Conservation (phyloP, 2,113 vertebrate species). For the Paramormyrops kingsleyae region DNA sequence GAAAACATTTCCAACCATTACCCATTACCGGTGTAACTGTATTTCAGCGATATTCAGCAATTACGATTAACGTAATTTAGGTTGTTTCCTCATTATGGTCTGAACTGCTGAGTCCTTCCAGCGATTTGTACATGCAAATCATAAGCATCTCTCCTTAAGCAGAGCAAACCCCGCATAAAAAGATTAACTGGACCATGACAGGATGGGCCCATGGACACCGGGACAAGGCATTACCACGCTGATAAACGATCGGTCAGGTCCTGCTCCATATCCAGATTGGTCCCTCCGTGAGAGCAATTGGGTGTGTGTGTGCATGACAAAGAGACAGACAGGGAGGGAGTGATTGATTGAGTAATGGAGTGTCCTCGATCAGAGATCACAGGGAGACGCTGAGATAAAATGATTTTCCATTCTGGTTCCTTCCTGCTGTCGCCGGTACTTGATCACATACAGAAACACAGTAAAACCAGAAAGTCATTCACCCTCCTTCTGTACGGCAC, state of each 20-base stretch:
- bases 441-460: conserved; percentile 24
- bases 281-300: not conserved
- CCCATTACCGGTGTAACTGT: not conserved
- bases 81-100: not conserved
- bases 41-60: not conserved
- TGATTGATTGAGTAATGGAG: conserved; percentile 10
- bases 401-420: conserved; percentile 29
- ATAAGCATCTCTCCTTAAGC: not conserved
- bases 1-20: not conserved
- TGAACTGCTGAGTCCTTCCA: not conserved
- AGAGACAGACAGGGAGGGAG: not conserved
- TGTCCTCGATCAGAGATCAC: conserved; percentile 22
- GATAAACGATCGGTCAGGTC: not conserved
- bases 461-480: conserved; percentile 18
- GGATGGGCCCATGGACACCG: not conserved
- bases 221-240: not conserved
- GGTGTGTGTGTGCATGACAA: not conserved
- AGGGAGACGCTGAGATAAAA: conserved; percentile 14
- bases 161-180: not conserved
- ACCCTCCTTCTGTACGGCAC: conserved; percentile 20
- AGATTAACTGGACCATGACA: not conserved
- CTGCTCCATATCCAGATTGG: not conserved
- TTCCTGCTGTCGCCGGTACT: not conserved
- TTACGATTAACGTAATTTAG: not conserved
- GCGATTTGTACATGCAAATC: not conserved